These are phyloP conservation scores for Corythucha ciliata DNA, from an alignment of 2,888 invertebrate genomes.

Conservation along the genomic window DNA sequence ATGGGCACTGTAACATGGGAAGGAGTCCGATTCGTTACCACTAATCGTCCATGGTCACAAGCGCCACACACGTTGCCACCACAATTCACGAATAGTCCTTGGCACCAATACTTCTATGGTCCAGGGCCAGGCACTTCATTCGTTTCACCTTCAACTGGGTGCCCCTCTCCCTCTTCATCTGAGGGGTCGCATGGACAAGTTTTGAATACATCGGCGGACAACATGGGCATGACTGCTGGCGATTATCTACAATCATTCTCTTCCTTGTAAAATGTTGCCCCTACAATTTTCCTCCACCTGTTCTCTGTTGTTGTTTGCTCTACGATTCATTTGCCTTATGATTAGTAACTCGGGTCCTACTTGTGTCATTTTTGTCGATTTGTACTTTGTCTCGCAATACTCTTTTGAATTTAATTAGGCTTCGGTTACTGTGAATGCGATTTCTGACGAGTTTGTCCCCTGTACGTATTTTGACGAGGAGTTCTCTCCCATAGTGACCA, in stretches of 20 bases:
- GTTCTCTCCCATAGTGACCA: too few species aligned
- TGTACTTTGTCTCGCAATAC: constrained; percentile 4
- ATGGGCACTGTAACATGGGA: too few species aligned
- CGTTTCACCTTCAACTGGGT: constrained; percentile 1
- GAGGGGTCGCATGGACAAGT: constrained; percentile 2
- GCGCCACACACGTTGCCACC: not conserved
- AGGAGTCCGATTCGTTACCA: too few species aligned
- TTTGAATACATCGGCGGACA: constrained; percentile 4
- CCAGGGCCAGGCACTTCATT: constrained; percentile 3
- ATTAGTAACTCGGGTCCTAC: constrained; percentile 2
- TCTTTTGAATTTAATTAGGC: constrained; percentile 5
- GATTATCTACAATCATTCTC: constrained; percentile 4
- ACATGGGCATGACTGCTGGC: constrained; percentile 1
- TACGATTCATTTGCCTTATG: constrained; percentile 3
- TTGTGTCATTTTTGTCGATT: constrained; percentile 1
- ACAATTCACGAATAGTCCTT: constrained; percentile 2
- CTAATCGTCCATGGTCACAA: too few species aligned
- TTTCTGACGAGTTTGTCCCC: too few species aligned
- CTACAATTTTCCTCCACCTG: constrained; percentile 3
- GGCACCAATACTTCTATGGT: constrained; percentile 4
- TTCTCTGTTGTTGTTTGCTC: too few species aligned
- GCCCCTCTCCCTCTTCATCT: constrained; percentile 7
- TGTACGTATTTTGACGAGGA: too few species aligned
- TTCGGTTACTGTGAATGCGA: too few species aligned
- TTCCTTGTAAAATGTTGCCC: constrained; percentile 6